Conservation (phyloP, 2,113 vertebrate genomes). For the Ceyx cyanopectus region DNA sequence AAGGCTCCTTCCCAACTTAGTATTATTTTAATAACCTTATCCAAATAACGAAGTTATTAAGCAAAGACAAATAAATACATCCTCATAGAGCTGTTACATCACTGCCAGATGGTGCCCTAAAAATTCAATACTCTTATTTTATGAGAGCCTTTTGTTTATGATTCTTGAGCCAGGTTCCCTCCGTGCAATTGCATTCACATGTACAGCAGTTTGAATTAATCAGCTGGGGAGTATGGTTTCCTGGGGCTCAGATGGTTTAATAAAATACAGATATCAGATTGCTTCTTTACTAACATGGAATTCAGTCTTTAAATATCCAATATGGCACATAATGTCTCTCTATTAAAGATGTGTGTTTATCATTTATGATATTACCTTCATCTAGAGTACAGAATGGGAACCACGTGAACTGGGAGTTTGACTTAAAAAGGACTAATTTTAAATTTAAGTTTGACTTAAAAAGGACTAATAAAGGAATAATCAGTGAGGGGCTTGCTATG, state of each 20-base stretch:
- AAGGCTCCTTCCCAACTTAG: background rate
- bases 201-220: background rate
- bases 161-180: conserved; percentile 9
- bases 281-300: background rate
- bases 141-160: conserved; percentile 39
- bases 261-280: background rate
- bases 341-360: background rate
- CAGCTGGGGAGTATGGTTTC: background rate
- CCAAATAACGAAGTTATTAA: background rate
- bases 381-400: background rate
- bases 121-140: conserved; percentile 28
- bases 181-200: background rate
- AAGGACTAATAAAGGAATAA: background rate
- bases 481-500: background rate
- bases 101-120: conserved; percentile 31
- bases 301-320: conserved; percentile 10
- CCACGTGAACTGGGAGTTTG: background rate
- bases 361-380: background rate
- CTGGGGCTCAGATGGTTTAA: conserved; percentile 20
- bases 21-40: background rate
- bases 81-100: background rate
- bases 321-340: background rate
- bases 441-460: background rate
- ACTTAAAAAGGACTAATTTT: background rate
- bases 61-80: conserved; percentile 13